Evolutionary conservation across 2,888 invertebrate genomes (phyloP).

Genomic region (Eledone cirrhosa): DNA sequence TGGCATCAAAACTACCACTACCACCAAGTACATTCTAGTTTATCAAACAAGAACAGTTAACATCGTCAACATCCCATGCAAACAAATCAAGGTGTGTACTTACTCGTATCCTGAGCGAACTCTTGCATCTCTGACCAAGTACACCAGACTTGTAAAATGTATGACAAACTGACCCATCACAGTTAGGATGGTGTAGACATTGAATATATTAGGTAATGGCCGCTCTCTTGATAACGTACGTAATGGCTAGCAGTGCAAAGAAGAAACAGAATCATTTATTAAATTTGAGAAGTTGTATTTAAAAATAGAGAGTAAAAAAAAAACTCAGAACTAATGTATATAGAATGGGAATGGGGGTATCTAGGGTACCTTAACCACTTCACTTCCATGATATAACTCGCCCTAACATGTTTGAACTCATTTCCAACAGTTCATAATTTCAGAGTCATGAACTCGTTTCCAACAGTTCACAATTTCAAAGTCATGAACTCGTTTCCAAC

Average conservation of each 20-base stretch:
- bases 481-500: too few relatives aligned
- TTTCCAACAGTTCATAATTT: too few relatives aligned
- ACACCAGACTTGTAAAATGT: conserved; percentile 90
- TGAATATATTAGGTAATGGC: conserved; percentile 98
- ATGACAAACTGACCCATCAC: conserved; percentile 93
- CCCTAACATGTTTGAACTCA: too few relatives aligned
- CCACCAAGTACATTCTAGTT: too few relatives aligned
- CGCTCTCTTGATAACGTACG: conserved; percentile 91
- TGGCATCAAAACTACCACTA: too few relatives aligned
- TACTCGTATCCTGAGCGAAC: conserved; percentile 72
- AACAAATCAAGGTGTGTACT: neutral
- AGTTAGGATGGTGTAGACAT: conserved; percentile 94
- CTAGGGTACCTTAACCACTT: too few relatives aligned
- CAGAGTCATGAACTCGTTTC: too few relatives aligned
- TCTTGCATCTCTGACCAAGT: conserved; percentile 75
- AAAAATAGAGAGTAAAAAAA: neutral
- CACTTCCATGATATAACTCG: too few relatives aligned
- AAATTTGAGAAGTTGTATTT: neutral
- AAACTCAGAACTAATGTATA: neutral
- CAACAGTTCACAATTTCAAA: too few relatives aligned
- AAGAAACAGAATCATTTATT: conserved; percentile 6
- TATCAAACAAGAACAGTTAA: too few relatives aligned
- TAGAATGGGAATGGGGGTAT: neutral
- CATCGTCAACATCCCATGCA: too few relatives aligned
- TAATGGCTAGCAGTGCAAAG: conserved; percentile 75